Conservation (phyloP, 2,888 invertebrate genomes). For the Agonum fuliginosum region DNA sequence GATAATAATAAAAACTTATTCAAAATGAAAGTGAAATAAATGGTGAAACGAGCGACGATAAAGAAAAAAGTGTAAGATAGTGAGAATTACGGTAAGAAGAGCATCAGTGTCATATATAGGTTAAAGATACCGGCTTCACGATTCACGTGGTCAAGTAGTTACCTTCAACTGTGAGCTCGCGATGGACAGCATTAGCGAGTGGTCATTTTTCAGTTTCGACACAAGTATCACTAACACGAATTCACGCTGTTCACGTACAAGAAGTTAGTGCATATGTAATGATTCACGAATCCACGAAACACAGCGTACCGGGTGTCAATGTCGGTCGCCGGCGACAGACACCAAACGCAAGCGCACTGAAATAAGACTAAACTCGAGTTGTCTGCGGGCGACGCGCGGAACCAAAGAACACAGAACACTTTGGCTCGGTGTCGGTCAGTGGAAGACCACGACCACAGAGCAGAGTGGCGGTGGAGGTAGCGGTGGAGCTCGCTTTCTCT, state of each 20-base stretch:
- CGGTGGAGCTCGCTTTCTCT: constrained; percentile 29
- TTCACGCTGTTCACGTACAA: constrained; percentile 19
- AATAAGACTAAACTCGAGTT: constrained; percentile 46
- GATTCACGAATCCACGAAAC: constrained; percentile 7
- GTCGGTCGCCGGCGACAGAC: not conserved
- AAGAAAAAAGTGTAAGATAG: not conserved
- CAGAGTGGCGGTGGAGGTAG: constrained; percentile 7
- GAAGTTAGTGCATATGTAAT: not conserved
- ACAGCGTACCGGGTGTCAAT: constrained; percentile 21
- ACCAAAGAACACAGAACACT: constrained; percentile 1
- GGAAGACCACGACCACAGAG: not conserved
- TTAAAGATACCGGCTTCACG: constrained; percentile 27
- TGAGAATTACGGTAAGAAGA: not conserved
- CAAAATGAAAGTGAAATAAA: not conserved
- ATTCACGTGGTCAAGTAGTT: constrained; percentile 7
- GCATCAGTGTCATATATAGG: not conserved
- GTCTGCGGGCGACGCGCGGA: constrained; percentile 10
- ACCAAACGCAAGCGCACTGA: constrained; percentile 50
- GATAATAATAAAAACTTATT: too few species aligned
- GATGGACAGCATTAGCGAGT: not conserved
- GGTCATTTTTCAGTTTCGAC: not conserved
- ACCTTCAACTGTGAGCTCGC: not conserved
- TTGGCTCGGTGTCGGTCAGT: constrained; percentile 5
- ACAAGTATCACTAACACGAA: constrained; percentile 18
- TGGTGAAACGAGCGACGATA: not conserved